Conservation (phyloP, 2,797 vertebrate genomes). For the Setipinna tenuifilis region DNA sequence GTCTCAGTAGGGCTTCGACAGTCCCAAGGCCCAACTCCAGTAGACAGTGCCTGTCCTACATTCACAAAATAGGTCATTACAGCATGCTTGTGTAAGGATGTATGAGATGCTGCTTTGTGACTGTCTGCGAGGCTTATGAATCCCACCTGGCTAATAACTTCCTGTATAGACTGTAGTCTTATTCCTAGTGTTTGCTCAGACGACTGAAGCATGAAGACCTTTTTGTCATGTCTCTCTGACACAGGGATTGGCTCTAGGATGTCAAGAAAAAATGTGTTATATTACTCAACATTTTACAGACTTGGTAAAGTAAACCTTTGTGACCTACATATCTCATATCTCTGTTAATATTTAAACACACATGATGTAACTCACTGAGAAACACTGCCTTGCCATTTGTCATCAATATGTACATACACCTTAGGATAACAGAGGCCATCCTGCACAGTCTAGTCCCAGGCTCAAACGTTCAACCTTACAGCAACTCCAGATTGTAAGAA, state of each 20-base stretch:
- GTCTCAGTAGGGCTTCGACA: conserved; percentile 73
- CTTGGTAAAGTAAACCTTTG: neutral
- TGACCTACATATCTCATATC: neutral
- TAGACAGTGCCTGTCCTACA: conserved; percentile 78
- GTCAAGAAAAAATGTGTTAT: neutral
- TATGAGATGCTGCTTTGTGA: neutral
- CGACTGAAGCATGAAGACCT: conserved; percentile 71
- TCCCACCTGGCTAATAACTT: conserved; percentile 76
- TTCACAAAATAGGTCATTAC: conserved; percentile 9
- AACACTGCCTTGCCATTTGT: neutral
- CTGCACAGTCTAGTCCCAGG: no score
- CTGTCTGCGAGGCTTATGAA: conserved; percentile 65
- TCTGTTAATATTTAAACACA: neutral
- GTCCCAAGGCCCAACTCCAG: conserved; percentile 72
- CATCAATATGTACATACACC: no score
- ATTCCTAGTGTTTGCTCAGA: conserved; percentile 69
- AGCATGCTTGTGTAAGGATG: conserved; percentile 18
- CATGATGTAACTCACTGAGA: neutral
- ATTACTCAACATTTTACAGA: neutral
- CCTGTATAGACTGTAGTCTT: conserved; percentile 74
- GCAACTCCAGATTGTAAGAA: no score
- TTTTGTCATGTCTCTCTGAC: conserved; percentile 64
- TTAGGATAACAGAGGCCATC: no score
- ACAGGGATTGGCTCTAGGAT: conserved; percentile 68
- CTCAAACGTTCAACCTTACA: no score